Evolutionary conservation across 2,888 invertebrate genomes (phyloP).

Genomic region (Apomyelois bistriatella): DNA sequence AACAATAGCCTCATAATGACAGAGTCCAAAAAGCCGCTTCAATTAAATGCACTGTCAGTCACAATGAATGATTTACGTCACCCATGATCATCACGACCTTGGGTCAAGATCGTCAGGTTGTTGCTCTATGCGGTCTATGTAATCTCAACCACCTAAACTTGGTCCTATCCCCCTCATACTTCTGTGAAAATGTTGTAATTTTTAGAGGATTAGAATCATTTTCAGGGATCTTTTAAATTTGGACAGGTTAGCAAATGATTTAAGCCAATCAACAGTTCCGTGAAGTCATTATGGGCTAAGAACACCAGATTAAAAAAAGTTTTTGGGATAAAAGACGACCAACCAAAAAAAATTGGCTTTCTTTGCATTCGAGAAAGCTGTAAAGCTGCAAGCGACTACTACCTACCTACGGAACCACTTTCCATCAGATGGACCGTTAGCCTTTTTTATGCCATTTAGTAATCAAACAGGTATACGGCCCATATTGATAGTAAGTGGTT

Average conservation of each 20-base stretch:
- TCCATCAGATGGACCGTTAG: no score
- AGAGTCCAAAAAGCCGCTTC: slow-evolving; percentile 3
- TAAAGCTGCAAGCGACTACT: no score
- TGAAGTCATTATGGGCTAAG: neutral
- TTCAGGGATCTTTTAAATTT: neutral
- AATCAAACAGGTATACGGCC: no score
- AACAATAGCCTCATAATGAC: slow-evolving; percentile 1
- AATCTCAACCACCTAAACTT: neutral
- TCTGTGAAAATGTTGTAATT: neutral
- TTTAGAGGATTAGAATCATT: neutral
- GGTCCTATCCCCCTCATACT: neutral
- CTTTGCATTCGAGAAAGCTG: no score
- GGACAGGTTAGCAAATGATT: neutral
- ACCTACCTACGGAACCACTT: no score
- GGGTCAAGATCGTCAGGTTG: slow-evolving; percentile 22
- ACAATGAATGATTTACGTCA: slow-evolving; percentile 23
- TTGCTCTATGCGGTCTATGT: neutral
- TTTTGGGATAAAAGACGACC: neutral
- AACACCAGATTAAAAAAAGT: neutral
- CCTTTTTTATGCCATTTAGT: no score
- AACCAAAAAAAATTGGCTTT: no score
- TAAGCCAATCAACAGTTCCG: slow-evolving; percentile 1
- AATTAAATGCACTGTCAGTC: slow-evolving; percentile 19
- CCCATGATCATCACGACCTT: slow-evolving; percentile 20
- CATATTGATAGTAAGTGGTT: no score